A percentile compares a stretch with the other conserved stretches of the same genome.
These are phyloP conservation scores for Gorsachius magnificus DNA, from an alignment of 2,797 vertebrate genomes.

Conservation along the genomic window DNA sequence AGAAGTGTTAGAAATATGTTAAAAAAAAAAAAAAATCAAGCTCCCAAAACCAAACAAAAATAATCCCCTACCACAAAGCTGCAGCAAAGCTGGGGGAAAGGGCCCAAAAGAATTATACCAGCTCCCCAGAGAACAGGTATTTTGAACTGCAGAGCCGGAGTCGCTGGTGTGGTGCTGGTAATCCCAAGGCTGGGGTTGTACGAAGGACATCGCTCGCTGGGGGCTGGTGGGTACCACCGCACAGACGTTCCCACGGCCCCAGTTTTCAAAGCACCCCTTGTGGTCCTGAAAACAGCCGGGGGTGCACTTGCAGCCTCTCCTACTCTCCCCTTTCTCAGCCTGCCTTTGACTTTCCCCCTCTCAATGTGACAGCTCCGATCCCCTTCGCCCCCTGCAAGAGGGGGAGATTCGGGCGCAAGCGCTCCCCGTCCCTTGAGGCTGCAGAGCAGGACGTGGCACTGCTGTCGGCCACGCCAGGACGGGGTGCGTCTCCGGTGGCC, in stretches of 20 bases:
- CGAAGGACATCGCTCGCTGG: background rate
- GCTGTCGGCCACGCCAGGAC: no score
- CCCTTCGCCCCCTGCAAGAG: background rate
- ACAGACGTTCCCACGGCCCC: background rate
- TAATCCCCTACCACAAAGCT: background rate
- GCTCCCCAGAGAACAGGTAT: background rate
- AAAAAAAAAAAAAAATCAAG: background rate
- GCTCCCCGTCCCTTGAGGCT: background rate
- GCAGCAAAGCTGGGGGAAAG: background rate
- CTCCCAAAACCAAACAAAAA: background rate
- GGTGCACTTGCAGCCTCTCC: background rate
- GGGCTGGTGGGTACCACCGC: background rate
- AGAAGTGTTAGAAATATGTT: constrained; percentile 19
- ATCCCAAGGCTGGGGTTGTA: background rate
- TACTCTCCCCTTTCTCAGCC: background rate
- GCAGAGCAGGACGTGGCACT: background rate
- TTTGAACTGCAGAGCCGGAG: background rate
- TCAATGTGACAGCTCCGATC: rapidly evolving
- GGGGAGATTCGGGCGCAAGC: rapidly evolving
- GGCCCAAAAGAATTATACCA: background rate
- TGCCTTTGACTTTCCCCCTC: background rate
- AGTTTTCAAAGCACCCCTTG: background rate
- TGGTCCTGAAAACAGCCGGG: background rate
- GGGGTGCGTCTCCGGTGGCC: background rate
- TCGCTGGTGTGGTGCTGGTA: background rate